phyloP scores from a whole-genome alignment of 1,140 invertebrate genomes.

The Bombus superbus region DNA sequence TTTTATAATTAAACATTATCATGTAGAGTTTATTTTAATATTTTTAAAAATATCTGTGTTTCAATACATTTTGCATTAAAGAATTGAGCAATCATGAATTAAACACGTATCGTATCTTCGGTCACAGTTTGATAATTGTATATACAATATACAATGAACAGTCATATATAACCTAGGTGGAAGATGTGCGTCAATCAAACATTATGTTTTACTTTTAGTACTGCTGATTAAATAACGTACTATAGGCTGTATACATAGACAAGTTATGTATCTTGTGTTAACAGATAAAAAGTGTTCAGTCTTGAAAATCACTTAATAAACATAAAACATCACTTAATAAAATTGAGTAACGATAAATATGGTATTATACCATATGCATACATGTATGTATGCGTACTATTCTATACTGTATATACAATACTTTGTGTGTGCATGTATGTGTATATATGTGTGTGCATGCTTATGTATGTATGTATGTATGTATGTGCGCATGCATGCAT shows the following conservation, averaged over 20 bases:
- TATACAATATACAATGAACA: background rate
- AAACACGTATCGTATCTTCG: background rate
- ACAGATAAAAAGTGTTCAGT: background rate
- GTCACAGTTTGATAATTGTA: background rate
- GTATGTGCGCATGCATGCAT: background rate
- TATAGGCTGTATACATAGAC: background rate
- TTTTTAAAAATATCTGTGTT: constrained; percentile 1
- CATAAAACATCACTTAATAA: background rate
- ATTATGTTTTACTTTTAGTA: background rate
- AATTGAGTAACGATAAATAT: background rate
- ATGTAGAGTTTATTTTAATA: constrained; percentile 4
- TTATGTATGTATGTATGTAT: background rate
- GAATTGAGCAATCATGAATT: constrained; percentile 10
- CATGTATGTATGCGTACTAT: too few relatives aligned
- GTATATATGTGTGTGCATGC: too few relatives aligned
- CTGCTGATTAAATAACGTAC: background rate
- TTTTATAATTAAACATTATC: constrained; percentile 20
- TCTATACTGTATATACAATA: too few relatives aligned
- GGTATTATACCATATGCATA: background rate
- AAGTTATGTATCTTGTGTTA: background rate
- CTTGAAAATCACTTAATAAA: background rate
- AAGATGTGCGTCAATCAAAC: background rate
- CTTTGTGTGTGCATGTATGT: too few relatives aligned
- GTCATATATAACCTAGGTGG: background rate
- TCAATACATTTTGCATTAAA: background rate